Evolutionary conservation across 1,140 invertebrate genomes (phyloP).

Genomic region (Cyclina sinensis): DNA sequence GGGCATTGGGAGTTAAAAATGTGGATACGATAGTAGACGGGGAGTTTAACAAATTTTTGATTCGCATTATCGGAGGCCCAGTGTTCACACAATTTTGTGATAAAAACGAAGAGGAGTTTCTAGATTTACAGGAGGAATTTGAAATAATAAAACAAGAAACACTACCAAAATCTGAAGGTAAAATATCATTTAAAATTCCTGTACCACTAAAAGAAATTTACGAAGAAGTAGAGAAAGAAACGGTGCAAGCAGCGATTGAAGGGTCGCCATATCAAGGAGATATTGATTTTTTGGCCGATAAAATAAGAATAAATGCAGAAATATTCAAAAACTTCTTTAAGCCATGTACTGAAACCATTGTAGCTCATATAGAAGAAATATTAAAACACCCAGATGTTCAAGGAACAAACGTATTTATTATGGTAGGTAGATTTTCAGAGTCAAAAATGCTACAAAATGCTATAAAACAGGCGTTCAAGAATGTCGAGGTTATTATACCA

Average conservation of each 20-base stretch:
- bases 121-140: conserved; percentile 9
- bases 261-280: neutral
- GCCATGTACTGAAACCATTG: conserved; percentile 14
- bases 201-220: neutral
- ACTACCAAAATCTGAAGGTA: neutral
- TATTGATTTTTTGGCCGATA: conserved; percentile 39
- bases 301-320: conserved; percentile 47
- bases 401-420: conserved; percentile 55
- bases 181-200: conserved; percentile 28
- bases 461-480: conserved; percentile 33
- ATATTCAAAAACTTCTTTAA: conserved; percentile 46
- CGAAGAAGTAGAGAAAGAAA: neutral
- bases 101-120: neutral
- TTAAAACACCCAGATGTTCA: neutral
- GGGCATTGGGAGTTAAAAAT: too few relatives aligned
- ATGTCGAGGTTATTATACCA: conserved; percentile 60
- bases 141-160: conserved; percentile 21
- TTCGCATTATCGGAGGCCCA: neutral
- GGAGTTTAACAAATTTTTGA: neutral
- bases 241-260: neutral
- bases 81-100: conserved; percentile 23
- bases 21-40: neutral
- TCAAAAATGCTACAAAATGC: conserved; percentile 57
- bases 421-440: conserved; percentile 71
- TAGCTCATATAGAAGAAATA: conserved; percentile 40